Percentiles rank a stretch among this genome's conserved stretches.
Conservation (phyloP, 2,888 invertebrate genomes). For the Xylocampa areola region DNA sequence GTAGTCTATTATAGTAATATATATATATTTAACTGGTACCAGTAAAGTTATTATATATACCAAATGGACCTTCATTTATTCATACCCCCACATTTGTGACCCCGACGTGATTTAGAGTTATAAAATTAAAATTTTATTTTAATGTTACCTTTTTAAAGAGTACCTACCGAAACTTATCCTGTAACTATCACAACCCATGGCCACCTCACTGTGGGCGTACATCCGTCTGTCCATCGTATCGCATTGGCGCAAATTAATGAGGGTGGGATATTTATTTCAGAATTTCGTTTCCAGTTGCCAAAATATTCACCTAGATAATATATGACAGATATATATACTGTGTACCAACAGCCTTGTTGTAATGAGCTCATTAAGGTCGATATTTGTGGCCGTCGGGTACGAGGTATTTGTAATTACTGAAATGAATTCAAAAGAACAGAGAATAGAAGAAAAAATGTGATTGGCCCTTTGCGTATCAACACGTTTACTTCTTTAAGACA, state of each 20-base stretch:
- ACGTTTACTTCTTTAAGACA: too few relatives aligned
- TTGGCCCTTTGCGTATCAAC: too few relatives aligned
- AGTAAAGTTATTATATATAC: too few relatives aligned
- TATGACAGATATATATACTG: slow-evolving; percentile 58
- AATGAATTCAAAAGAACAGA: too few relatives aligned
- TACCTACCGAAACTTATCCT: slow-evolving; percentile 23
- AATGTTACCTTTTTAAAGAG: background rate
- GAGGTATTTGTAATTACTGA: slow-evolving; percentile 19
- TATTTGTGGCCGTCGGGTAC: slow-evolving; percentile 43
- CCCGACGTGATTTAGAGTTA: too few relatives aligned
- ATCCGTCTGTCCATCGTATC: slow-evolving; percentile 80
- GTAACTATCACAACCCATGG: slow-evolving; percentile 49
- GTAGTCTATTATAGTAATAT: too few relatives aligned
- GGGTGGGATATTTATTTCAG: slow-evolving; percentile 86
- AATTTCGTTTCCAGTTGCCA: slow-evolving; percentile 78
- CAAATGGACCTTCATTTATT: too few relatives aligned
- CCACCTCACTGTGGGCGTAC: slow-evolving; percentile 67
- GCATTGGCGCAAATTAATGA: slow-evolving; percentile 89
- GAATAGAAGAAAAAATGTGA: too few relatives aligned
- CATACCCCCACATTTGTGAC: too few relatives aligned
- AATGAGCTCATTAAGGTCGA: slow-evolving; percentile 76
- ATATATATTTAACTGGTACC: too few relatives aligned
- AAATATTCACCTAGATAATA: slow-evolving; percentile 68
- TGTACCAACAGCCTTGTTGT: slow-evolving; percentile 68
- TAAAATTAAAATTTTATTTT: too few relatives aligned